Percentiles rank a stretch among this genome's conserved stretches.
phyloP scores from a whole-genome alignment of 2,888 invertebrate species.

The Lasioglossum leucozonium region DNA sequence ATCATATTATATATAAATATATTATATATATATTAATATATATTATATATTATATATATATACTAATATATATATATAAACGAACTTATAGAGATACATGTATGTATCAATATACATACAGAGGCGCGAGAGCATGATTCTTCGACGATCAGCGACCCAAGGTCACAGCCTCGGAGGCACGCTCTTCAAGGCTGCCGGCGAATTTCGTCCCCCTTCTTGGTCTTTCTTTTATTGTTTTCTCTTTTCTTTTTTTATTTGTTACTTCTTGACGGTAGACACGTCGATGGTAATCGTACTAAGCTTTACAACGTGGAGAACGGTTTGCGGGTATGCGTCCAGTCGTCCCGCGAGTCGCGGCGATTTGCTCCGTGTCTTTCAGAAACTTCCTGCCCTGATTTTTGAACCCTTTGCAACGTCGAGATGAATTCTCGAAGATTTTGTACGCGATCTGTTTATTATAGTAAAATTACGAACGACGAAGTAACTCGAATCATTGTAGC shows the following conservation, averaged over 20 bases:
- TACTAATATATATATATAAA: neutral
- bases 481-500: too few species aligned
- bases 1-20: slow-evolving; percentile 42
- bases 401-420: neutral
- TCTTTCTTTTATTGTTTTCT: slow-evolving; percentile 18
- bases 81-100: neutral
- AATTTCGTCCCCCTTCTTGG: slow-evolving; percentile 64
- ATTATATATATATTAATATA: neutral
- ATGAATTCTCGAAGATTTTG: too few species aligned
- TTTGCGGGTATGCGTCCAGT: slow-evolving; percentile 24
- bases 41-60: neutral
- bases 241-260: slow-evolving; percentile 43
- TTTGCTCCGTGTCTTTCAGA: slow-evolving; percentile 1
- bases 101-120: neutral
- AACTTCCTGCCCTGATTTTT: neutral
- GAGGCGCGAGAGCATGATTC: slow-evolving; percentile 46
- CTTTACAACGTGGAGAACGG: slow-evolving; percentile 48
- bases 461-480: neutral
- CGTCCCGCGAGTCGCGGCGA: neutral
- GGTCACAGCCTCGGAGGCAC: neutral
- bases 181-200: slow-evolving; percentile 19
- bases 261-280: slow-evolving; percentile 33
- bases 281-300: slow-evolving; percentile 61
- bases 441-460: neutral
- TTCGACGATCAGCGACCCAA: slow-evolving; percentile 19